Evolutionary conservation across 2,113 vertebrate genomes (phyloP).

Genomic region (Pangasianodon gigas): DNA sequence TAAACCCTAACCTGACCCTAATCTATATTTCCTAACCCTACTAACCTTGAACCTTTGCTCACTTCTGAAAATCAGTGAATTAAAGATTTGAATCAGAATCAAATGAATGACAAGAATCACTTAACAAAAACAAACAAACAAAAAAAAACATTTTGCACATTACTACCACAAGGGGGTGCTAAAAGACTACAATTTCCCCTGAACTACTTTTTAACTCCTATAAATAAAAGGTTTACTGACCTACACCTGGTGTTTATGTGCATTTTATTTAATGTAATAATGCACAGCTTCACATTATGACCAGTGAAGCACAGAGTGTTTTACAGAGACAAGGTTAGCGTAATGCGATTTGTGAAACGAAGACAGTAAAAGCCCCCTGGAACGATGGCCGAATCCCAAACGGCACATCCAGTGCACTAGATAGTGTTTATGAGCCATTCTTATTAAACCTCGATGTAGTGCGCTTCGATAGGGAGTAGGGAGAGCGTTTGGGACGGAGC

Average conservation of each 20-base stretch:
- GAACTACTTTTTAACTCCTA: background rate
- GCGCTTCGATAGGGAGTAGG: background rate
- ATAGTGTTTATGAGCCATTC: background rate
- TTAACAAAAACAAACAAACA: background rate
- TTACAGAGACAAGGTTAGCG: background rate
- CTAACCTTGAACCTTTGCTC: no score
- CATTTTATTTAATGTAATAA: conserved; percentile 3
- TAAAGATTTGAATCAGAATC: background rate
- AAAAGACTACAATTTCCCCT: background rate
- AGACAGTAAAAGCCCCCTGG: background rate
- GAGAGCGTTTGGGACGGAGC: background rate
- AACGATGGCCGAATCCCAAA: background rate
- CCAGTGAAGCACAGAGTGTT: background rate
- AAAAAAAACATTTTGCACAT: background rate
- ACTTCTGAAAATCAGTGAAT: background rate
- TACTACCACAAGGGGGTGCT: background rate
- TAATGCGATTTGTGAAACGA: background rate
- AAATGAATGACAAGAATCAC: background rate
- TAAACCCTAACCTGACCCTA: background rate
- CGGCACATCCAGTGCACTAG: background rate
- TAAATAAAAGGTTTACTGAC: background rate
- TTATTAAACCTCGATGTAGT: background rate
- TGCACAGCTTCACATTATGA: background rate
- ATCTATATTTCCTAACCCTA: background rate
- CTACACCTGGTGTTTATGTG: background rate